Evolutionary conservation across 2,888 invertebrate species (phyloP).

Genomic region (Timema cristinae): DNA sequence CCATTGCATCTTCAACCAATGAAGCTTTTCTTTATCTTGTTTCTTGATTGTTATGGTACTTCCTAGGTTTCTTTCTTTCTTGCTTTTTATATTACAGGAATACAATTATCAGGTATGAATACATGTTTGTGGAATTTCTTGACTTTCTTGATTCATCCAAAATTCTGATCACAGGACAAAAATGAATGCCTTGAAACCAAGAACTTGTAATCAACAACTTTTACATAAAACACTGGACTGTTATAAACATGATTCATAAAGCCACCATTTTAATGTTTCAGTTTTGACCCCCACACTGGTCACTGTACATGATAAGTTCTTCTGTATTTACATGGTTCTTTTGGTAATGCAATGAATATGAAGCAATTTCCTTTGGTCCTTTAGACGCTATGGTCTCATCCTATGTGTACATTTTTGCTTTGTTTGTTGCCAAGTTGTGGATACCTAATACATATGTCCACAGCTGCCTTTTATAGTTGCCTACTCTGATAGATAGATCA

Average conservation of each 20-base stretch:
- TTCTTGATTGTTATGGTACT: not conserved
- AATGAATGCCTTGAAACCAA: not conserved
- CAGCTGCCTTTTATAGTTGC: slow-evolving; percentile 35
- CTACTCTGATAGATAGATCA: slow-evolving; percentile 35
- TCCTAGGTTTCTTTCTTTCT: not conserved
- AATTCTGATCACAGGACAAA: not conserved
- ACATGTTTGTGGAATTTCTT: not conserved
- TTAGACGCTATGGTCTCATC: slow-evolving; percentile 32
- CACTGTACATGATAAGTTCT: slow-evolving; percentile 31
- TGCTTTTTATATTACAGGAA: not conserved
- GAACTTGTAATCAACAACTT: not conserved
- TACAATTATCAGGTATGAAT: not conserved
- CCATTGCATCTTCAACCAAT: no score
- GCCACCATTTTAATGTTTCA: no score
- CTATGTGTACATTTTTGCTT: slow-evolving; percentile 36
- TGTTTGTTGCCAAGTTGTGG: slow-evolving; percentile 32
- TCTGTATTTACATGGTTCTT: slow-evolving; percentile 31
- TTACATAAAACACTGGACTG: not conserved
- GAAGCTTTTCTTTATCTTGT: no score
- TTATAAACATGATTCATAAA: not conserved
- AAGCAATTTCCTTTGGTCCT: slow-evolving; percentile 37
- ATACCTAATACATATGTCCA: slow-evolving; percentile 36
- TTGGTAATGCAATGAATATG: slow-evolving; percentile 33
- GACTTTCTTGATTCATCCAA: not conserved
- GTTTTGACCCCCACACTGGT: no score